A percentile compares a stretch with the other conserved stretches of the same genome.
These are phyloP conservation scores for Rhinichthys klamathensis DNA, from an alignment of 2,113 vertebrate species.

Conservation along the genomic window DNA sequence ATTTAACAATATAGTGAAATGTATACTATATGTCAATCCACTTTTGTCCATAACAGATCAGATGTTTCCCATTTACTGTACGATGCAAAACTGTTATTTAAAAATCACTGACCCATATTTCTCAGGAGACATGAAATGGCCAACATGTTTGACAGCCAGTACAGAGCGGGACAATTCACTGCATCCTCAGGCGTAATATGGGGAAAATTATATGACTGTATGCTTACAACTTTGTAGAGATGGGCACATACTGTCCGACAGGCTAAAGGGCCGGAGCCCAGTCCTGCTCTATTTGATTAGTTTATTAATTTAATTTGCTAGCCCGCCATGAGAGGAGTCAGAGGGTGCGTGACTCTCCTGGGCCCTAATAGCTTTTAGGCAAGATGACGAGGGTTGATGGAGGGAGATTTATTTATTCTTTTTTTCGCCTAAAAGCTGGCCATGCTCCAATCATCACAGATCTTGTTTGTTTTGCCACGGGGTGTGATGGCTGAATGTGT, in stretches of 20 bases:
- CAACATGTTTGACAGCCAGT: conserved; percentile 10
- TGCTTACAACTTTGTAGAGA: conserved; percentile 19
- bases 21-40: neutral
- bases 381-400: conserved; percentile 30
- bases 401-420: conserved; percentile 58
- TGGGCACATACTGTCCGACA: conserved; percentile 34
- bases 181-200: conserved; percentile 39
- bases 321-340: conserved; percentile 12
- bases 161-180: conserved; percentile 25
- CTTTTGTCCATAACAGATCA: neutral
- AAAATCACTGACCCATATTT: conserved; percentile 4
- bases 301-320: conserved; percentile 50
- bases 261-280: neutral
- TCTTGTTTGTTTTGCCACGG: conserved; percentile 65
- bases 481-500: conserved; percentile 59
- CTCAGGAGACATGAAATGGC: conserved; percentile 30
- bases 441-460: conserved; percentile 60
- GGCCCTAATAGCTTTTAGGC: conserved; percentile 53
- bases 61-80: conserved; percentile 5
- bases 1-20: neutral
- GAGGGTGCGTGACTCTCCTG: conserved; percentile 37
- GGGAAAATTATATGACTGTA: conserved; percentile 42
- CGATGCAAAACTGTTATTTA: conserved; percentile 4
- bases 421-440: conserved; percentile 56
- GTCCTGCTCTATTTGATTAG: conserved; percentile 27